Evolutionary conservation across 2,113 vertebrate genomes (phyloP).

Genomic region (Conger conger): DNA sequence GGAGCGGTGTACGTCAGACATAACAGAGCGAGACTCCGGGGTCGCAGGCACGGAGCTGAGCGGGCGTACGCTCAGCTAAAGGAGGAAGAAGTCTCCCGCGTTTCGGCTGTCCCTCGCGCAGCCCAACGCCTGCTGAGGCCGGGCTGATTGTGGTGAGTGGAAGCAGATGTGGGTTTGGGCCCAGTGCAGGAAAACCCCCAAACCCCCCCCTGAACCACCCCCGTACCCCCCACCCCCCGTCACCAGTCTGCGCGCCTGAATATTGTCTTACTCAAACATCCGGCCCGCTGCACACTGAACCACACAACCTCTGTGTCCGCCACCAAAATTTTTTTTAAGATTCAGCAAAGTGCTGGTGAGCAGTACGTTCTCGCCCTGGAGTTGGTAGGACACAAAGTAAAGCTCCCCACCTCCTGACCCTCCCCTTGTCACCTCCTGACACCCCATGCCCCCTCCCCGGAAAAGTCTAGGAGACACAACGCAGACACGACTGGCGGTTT

Average conservation of each 20-base stretch:
- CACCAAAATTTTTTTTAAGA: constrained; percentile 40
- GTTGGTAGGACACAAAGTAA: constrained; percentile 58
- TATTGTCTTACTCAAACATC: constrained; percentile 69
- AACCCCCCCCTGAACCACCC: constrained; percentile 19
- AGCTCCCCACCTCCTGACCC: constrained; percentile 38
- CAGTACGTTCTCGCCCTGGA: constrained; percentile 48
- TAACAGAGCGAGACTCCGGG: constrained; percentile 69
- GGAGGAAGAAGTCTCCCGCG: constrained; percentile 58
- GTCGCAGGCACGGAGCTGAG: constrained; percentile 62
- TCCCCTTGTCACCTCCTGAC: constrained; percentile 35
- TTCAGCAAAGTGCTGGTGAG: background rate
- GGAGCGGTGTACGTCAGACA: constrained; percentile 37
- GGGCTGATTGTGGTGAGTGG: constrained; percentile 73
- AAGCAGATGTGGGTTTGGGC: constrained; percentile 71
- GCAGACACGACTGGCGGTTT: background rate
- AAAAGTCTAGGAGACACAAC: background rate
- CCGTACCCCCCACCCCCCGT: constrained; percentile 51
- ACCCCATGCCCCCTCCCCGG: constrained; percentile 31
- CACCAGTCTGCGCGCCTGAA: constrained; percentile 48
- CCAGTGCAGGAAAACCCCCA: background rate
- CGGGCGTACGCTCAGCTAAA: constrained; percentile 61
- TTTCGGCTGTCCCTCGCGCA: constrained; percentile 58
- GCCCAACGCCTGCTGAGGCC: constrained; percentile 65
- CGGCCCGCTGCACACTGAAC: constrained; percentile 48
- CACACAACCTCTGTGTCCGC: constrained; percentile 23